Conservation (phyloP, 2,888 invertebrate genomes). For the Pseudococcus jackbeardsleyi region DNA sequence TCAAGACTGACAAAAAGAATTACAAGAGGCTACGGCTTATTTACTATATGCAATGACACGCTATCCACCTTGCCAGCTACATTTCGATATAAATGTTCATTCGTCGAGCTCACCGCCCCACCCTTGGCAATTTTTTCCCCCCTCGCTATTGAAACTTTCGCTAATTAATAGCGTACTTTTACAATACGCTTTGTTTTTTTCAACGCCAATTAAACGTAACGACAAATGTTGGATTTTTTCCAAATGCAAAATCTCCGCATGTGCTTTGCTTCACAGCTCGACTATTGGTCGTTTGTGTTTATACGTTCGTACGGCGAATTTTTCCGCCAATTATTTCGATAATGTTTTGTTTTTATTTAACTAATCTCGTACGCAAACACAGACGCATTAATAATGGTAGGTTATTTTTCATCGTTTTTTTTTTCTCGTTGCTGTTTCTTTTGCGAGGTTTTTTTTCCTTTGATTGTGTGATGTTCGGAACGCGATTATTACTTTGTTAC, state of each 20-base stretch:
- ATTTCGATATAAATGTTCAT: background rate
- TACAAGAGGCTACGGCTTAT: background rate
- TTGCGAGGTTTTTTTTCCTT: background rate
- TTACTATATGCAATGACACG: background rate
- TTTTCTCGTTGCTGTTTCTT: background rate
- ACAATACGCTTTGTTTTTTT: slow-evolving; percentile 31
- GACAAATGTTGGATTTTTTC: slow-evolving; percentile 25
- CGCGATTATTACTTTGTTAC: background rate
- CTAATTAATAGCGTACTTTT: slow-evolving; percentile 27
- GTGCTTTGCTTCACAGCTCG: background rate
- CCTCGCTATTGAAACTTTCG: background rate
- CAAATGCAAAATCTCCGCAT: background rate
- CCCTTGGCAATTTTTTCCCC: background rate
- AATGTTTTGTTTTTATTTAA: slow-evolving; percentile 38
- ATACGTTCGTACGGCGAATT: background rate
- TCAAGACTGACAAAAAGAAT: background rate
- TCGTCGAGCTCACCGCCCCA: background rate
- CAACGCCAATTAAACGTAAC: slow-evolving; percentile 38
- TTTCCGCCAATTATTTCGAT: slow-evolving; percentile 44
- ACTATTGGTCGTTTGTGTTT: slow-evolving; percentile 22
- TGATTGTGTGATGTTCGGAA: background rate
- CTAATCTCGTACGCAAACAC: background rate
- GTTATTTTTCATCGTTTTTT: slow-evolving; percentile 18
- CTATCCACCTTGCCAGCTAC: background rate
- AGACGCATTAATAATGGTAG: slow-evolving; percentile 14